Base-by-base conservation (phyloP, 2,797 vertebrate genomes). In the Caiman crocodilus region DNA sequence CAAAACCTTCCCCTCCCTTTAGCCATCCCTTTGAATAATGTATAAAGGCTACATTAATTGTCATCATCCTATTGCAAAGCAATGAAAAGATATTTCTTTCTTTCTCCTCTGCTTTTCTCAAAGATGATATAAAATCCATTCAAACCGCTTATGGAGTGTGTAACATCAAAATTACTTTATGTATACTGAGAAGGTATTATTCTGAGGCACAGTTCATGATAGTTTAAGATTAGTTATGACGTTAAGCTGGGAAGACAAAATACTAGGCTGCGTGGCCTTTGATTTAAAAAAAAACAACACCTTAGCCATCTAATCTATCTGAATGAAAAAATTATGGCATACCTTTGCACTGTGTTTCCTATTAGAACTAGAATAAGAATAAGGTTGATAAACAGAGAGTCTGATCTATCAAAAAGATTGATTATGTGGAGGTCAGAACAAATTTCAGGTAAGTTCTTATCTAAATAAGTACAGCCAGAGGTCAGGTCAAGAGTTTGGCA, bases 401-500 rank as follows among this genome's bases (percentile, higher is more conserved):
- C 32, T 64, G 8, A 6, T 61, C 10, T 28, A 63, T 23, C 64
- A 63, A 10, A 57, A 82, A 58, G 73, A 58, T 14, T 57, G 15
- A 86, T 74, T 28, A 81, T 65, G 76, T 65, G 82, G 30, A 81
- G 59, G 20, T 71, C 56, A 18, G 23, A 13, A 8, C 21, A 32
- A 3, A 85, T 73, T 89, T 64, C 85, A 87, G 67, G 63, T 67
- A 88, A 89, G 7, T 20, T 82, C 76, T 35, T 75, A 55, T 14
- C n/a, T 81, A 78, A 95, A 79, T 50, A 35, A 91, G 74, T 4
- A 84, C n/a, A 87, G 88, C 25, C 23, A 82, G 79, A 71, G 17
- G 10, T n/a, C 8, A 69, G 32, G 12, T 74, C 20, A 55, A 0
- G 0, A 32, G 21, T 56, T 25, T 74, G 82, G 76, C 60, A 73